Evolutionary conservation across 1,140 invertebrate genomes (phyloP), one percentile per base, ranked within the genome.

Genomic region (Steinernema khuongi): DNA sequence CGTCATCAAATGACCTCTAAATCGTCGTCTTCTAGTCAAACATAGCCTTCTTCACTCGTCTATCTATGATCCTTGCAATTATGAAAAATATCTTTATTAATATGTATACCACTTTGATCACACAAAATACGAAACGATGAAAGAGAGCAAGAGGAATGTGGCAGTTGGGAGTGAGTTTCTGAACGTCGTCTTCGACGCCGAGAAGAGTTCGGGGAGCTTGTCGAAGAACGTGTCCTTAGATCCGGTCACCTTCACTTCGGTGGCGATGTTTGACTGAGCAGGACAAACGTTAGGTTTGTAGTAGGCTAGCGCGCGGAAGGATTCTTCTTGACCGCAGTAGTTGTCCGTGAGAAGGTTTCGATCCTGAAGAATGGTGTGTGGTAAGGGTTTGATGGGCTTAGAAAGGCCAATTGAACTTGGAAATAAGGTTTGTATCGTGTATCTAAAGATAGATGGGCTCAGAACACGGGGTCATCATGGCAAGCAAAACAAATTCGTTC

Each of bases 241-340:
- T n/a, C n/a, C n/a, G n/a, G n/a, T n/a, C 11, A 22, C 7, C 26
- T 60, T 7, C 50, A 60, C 50, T 7, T 60, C 50, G 14, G 14
- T 60, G 50, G 26, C 50, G 4, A 60, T 60, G 22, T 60, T 60
- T 4, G 50, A 60, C 50, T 60, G 50, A 14, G 50, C 50, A 4
- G 50, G 50, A 60, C 50, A 60, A 7, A 22, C 14, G 4, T 60
- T 60, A 17, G 81, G 81, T 31, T 82, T 77, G 44, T 67, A 81
- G 60, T 81, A 83, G 19, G 72, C 36, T 19, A 81, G 33, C 18
- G 80, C 77, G 36, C 83, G 76, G 66, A 78, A 81, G 14, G 80
- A 60, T 36, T 82, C 81, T 68, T 79, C 76, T 17, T 70, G 41
- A 26, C 78, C 80, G 60, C 80, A 81, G 67, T 83, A 81, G 68